Evolutionary conservation across 2,888 invertebrate genomes (phyloP), one percentile per base, ranked within the genome.

Genomic region (Nomada lathburiana): DNA sequence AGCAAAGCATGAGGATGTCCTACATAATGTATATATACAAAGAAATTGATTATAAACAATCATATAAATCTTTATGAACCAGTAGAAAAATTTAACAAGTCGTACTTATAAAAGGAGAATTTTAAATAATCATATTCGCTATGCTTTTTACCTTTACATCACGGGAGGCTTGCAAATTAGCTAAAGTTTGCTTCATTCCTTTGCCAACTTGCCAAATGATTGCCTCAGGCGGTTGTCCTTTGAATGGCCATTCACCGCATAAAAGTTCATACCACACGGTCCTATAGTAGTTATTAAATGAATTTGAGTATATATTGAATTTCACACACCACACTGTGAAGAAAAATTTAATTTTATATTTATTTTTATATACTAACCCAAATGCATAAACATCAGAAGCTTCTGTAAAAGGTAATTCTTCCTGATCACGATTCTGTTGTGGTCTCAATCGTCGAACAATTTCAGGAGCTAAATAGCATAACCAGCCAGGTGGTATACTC

Each of bases 231-330:
- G 98, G 97, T 93, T 98, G 98, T 20, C 97, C 97, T 93, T 98
- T 98, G 94, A 98, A 99, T 2, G 99, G 99, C 96, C 98, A 99
- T 92, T 99, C 98, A 2, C 98, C 98, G 92, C 98, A 98, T 71
- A 99, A 95, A 76, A 99, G 95, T 94, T 99, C 99, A 94, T 98
- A 99, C 99, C 99, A 99, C 50, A 99, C 98, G 74, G 99, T 99
- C 68, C 99, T 98, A 92, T 11, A 44, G 50, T 50, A 92, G 80
- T 62, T 36, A 29, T 67, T 26, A 44, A 50, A 50, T 29, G 5
- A 50, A 3, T 42, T 68, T 52, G 13, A 29, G 13, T 3, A 36
- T 1, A 36, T 2, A 16, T 53, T 59, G 59, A 57, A n/a, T 26
- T 57, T 20, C n/a, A 47, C 47, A 47, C 47, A 16, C 16, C 16